These are phyloP conservation scores for Acestrorhynchus altus DNA, from an alignment of 2,797 vertebrate genomes.

Conservation along the genomic window DNA sequence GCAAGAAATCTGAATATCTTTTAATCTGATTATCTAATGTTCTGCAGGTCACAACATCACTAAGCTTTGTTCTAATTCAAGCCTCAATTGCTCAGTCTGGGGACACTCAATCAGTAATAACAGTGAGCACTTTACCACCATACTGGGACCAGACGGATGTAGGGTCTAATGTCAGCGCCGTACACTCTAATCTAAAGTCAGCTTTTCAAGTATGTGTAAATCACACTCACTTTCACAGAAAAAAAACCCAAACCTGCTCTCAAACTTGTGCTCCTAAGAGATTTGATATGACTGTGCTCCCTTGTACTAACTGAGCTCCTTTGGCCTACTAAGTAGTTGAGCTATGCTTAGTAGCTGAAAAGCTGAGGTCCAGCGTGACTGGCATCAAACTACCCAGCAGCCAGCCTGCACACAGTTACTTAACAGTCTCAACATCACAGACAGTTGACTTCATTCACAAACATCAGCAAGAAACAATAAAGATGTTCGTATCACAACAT, in stretches of 20 bases:
- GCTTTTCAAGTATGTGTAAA: neutral
- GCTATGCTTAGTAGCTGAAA: neutral
- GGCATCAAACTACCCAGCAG: neutral
- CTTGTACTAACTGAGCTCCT: neutral
- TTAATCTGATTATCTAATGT: slow-evolving; percentile 31
- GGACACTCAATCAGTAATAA: neutral
- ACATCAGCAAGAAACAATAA: neutral
- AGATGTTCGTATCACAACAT: too few relatives aligned
- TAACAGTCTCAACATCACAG: neutral
- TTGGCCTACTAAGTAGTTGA: slow-evolving; percentile 1
- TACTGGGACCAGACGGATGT: neutral
- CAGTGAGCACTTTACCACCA: neutral
- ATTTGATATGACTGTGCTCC: neutral
- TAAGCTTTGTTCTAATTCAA: neutral
- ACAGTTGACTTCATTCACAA: neutral
- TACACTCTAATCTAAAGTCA: neutral
- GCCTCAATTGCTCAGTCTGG: neutral
- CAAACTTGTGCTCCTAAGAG: neutral
- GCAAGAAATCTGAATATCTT: slow-evolving; percentile 15
- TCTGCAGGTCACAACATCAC: neutral
- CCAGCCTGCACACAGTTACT: neutral
- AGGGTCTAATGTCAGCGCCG: too few relatives aligned
- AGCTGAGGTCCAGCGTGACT: neutral
- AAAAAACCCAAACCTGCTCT: neutral
- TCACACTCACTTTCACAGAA: neutral